Evolutionary conservation across 2,113 vertebrate genomes (phyloP).

Genomic region (Actenoides lindsayi): DNA sequence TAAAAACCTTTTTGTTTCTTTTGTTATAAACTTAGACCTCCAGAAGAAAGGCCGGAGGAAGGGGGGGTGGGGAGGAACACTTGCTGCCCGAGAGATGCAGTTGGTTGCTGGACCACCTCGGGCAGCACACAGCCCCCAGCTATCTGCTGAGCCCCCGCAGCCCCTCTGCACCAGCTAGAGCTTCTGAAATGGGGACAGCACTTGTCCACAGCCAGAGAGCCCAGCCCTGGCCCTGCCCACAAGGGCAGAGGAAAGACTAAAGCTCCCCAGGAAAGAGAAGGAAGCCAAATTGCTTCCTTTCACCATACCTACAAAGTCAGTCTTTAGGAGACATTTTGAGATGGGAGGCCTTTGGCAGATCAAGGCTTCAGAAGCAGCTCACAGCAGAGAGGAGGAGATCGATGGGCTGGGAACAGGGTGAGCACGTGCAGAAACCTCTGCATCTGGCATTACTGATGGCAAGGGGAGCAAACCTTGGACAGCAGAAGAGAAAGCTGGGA

Average conservation of each 20-base stretch:
- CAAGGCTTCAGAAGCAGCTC: background rate
- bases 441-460: background rate
- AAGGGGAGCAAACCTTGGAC: background rate
- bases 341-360: background rate
- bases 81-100: conserved; percentile 35
- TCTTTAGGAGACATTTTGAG: background rate
- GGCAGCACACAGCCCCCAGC: background rate
- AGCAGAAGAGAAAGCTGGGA: background rate
- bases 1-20: conserved; percentile 72
- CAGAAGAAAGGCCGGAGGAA: conserved; percentile 57
- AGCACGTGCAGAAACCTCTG: background rate
- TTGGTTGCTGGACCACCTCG: conserved; percentile 1
- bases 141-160: background rate
- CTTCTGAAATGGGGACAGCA: background rate
- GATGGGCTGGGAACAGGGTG: background rate
- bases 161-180: background rate
- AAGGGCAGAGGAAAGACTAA: background rate
- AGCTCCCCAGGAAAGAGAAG: background rate
- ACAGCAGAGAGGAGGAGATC: background rate
- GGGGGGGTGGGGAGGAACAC: conserved; percentile 11
- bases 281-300: background rate
- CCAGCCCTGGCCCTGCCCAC: background rate
- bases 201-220: background rate
- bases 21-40: conserved; percentile 67
- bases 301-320: background rate